Evolutionary conservation across 2,888 invertebrate species (phyloP).

Genomic region (Papilio demoleus): DNA sequence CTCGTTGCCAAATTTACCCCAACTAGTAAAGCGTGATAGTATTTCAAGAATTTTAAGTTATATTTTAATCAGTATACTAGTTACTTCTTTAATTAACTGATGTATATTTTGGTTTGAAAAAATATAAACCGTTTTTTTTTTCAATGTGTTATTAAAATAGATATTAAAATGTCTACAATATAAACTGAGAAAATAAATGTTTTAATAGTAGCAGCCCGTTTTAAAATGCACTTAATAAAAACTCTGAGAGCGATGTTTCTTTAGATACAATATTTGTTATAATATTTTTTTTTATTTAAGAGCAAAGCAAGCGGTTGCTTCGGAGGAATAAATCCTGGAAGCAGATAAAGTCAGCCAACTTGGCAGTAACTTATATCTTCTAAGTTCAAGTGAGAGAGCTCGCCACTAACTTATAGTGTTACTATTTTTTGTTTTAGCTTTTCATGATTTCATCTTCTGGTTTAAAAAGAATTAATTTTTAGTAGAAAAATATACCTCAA

Average conservation of each 20-base stretch:
- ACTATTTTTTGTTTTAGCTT: background rate
- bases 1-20: background rate
- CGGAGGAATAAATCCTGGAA: constrained; percentile 5
- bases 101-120: too few species aligned
- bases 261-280: background rate
- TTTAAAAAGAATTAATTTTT: too few species aligned
- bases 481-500: too few species aligned
- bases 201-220: background rate
- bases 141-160: too few species aligned
- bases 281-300: constrained; percentile 11
- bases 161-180: too few species aligned
- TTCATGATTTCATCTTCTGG: background rate
- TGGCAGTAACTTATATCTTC: constrained; percentile 18
- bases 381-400: constrained; percentile 10
- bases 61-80: too few species aligned
- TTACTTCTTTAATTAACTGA: too few species aligned
- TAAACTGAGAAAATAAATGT: background rate
- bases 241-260: background rate
- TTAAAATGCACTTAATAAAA: constrained; percentile 4
- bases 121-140: too few species aligned
- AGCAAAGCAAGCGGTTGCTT: background rate
- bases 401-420: constrained; percentile 5
- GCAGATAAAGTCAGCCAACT: constrained; percentile 10
- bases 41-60: too few species aligned
- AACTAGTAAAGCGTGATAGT: background rate